A percentile compares a stretch with the other conserved stretches of the same genome.
Conservation (phyloP, 2,888 invertebrate species). For the Plemyria rubiginata region DNA sequence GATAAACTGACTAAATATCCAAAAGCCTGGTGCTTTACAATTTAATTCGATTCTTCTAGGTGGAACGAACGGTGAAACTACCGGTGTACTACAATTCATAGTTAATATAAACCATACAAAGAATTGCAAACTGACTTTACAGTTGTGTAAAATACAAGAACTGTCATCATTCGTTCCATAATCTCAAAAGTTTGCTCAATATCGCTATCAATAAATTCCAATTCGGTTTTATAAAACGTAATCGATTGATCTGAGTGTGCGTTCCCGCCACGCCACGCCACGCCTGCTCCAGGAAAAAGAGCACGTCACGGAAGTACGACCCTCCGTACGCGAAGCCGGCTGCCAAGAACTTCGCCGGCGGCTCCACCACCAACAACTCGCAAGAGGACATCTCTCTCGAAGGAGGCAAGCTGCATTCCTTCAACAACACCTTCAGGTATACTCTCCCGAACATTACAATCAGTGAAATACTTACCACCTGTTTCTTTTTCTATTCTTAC, state of each 20-base stretch:
- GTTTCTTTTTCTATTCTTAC: slow-evolving; percentile 16
- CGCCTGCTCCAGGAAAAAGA: slow-evolving; percentile 91
- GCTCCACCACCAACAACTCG: slow-evolving; percentile 89
- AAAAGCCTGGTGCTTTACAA: slow-evolving; percentile 80
- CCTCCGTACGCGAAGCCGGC: slow-evolving; percentile 93
- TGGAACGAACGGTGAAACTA: slow-evolving; percentile 48
- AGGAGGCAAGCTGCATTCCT: slow-evolving; percentile 92
- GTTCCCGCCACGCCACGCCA: slow-evolving; percentile 80
- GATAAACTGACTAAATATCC: slow-evolving; percentile 63
- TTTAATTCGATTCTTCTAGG: slow-evolving; percentile 53
- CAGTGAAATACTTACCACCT: not conserved
- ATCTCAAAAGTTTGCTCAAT: slow-evolving; percentile 42
- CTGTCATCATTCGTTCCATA: slow-evolving; percentile 42
- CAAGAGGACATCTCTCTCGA: slow-evolving; percentile 93
- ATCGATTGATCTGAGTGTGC: slow-evolving; percentile 85
- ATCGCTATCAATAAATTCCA: slow-evolving; percentile 63
- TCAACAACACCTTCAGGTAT: slow-evolving; percentile 92
- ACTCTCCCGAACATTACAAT: slow-evolving; percentile 17
- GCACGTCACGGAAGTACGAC: slow-evolving; percentile 94
- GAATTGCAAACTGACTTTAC: slow-evolving; percentile 11
- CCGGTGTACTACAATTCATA: slow-evolving; percentile 3
- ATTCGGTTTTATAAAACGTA: slow-evolving; percentile 73
- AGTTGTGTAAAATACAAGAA: slow-evolving; percentile 7
- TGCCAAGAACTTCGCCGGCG: slow-evolving; percentile 88
- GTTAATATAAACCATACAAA: not conserved